Evolutionary conservation across 1,140 invertebrate species (phyloP).

Genomic region (Phocides pigmalion): DNA sequence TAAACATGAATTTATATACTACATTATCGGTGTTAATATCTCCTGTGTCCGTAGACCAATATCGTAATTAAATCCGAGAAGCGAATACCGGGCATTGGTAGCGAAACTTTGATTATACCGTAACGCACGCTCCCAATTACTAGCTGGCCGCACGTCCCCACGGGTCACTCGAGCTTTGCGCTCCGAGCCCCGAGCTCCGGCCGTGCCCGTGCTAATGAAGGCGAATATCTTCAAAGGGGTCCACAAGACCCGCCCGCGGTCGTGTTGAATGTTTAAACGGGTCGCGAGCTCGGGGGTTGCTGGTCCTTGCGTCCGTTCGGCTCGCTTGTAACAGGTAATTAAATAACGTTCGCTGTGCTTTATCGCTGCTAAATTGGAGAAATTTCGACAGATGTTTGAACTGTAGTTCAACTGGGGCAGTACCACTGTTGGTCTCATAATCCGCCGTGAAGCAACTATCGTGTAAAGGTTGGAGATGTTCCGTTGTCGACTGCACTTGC

Average conservation of each 20-base stretch:
- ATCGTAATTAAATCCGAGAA: constrained; percentile 23
- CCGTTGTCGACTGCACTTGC: no score
- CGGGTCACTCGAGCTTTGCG: constrained; percentile 53
- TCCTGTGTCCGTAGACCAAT: neutral
- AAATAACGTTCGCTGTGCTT: constrained; percentile 28
- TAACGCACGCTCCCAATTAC: constrained; percentile 50
- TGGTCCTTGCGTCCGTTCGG: constrained; percentile 32
- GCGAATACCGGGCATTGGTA: constrained; percentile 22
- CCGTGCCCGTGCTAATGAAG: constrained; percentile 70
- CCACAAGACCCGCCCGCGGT: constrained; percentile 62
- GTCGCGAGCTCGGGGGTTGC: constrained; percentile 55
- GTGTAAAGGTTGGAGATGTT: no score
- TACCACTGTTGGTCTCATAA: no score
- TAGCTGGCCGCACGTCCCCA: constrained; percentile 45
- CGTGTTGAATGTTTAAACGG: constrained; percentile 74
- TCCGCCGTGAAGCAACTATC: no score
- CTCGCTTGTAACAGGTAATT: constrained; percentile 32
- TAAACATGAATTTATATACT: no score
- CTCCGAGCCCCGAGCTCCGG: constrained; percentile 47
- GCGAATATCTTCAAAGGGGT: constrained; percentile 76
- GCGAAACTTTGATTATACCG: constrained; percentile 37
- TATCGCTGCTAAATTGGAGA: constrained; percentile 23
- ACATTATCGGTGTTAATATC: neutral
- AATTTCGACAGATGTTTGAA: no score
- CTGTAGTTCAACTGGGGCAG: no score